These are phyloP conservation scores for Zelostemma sp. DNA, from an alignment of 1,140 invertebrate species.

Conservation along the genomic window DNA sequence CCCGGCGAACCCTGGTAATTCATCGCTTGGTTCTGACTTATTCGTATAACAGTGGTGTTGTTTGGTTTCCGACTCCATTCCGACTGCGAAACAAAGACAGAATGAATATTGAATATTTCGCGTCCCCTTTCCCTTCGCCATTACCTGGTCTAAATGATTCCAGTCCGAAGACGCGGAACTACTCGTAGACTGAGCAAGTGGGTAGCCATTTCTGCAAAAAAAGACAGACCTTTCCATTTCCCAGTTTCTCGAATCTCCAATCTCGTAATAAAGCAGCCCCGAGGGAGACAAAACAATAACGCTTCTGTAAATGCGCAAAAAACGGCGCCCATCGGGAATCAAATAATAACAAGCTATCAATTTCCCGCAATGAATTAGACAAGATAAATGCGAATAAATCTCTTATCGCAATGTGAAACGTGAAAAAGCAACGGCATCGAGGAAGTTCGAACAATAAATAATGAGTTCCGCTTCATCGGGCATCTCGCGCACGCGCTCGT, in stretches of 20 bases:
- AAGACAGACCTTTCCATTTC: too few relatives aligned
- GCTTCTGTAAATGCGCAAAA: too few relatives aligned
- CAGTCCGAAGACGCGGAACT: conserved; percentile 61
- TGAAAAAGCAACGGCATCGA: conserved; percentile 5
- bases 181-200: conserved; percentile 59
- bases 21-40: conserved; percentile 58
- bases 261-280: too few relatives aligned
- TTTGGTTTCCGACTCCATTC: conserved; percentile 67
- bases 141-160: conserved; percentile 65
- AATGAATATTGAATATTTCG: too few relatives aligned
- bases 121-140: too few relatives aligned
- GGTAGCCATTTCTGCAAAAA: conserved; percentile 60
- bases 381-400: neutral
- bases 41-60: conserved; percentile 67
- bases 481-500: neutral
- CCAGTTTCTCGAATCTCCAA: too few relatives aligned
- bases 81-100: conserved; percentile 12
- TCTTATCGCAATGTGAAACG: neutral
- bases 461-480: neutral
- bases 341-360: too few relatives aligned
- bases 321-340: too few relatives aligned
- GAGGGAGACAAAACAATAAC: too few relatives aligned
- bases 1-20: conserved; percentile 41
- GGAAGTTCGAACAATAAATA: neutral
- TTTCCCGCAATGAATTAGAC: neutral